phyloP scores from a whole-genome alignment of 2,888 invertebrate genomes.

The Apamea epomidion region DNA sequence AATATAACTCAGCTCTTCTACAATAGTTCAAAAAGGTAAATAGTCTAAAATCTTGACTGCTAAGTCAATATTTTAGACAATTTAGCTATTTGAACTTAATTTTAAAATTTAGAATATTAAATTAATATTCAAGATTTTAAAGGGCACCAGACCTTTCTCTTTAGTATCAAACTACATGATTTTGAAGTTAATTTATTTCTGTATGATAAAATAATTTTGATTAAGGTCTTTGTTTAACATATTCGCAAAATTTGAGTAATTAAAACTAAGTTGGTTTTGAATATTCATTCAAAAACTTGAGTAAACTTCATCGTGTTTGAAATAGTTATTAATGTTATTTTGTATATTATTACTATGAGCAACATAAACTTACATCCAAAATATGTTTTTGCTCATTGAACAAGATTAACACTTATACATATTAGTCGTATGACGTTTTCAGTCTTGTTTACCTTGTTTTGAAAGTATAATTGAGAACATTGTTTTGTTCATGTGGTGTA shows the following conservation, averaged over 20 bases:
- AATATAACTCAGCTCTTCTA: not conserved
- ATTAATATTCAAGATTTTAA: not conserved
- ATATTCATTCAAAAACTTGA: constrained; percentile 48
- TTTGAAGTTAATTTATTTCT: constrained; percentile 19
- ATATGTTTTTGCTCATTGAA: not conserved
- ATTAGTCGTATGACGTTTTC: not conserved
- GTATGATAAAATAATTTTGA: constrained; percentile 7
- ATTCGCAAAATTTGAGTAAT: constrained; percentile 49
- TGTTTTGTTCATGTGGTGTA: too few species aligned
- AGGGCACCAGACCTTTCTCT: not conserved
- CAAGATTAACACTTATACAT: not conserved
- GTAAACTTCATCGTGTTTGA: constrained; percentile 27
- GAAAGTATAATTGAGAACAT: too few species aligned
- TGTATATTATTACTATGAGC: not conserved
- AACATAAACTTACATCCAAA: not conserved
- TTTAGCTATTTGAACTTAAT: not conserved
- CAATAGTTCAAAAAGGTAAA: not conserved
- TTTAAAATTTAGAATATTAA: not conserved
- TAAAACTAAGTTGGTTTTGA: constrained; percentile 47
- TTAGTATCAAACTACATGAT: not conserved
- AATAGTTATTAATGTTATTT: constrained; percentile 34
- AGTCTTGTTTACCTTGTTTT: not conserved
- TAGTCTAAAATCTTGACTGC: too few species aligned
- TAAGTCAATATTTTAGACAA: not conserved
- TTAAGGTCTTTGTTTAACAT: constrained; percentile 28